Percentiles rank a stretch among this genome's conserved stretches.
These are phyloP conservation scores for Criorhina ranunculi DNA, from an alignment of 2,888 invertebrate species.

Conservation along the genomic window DNA sequence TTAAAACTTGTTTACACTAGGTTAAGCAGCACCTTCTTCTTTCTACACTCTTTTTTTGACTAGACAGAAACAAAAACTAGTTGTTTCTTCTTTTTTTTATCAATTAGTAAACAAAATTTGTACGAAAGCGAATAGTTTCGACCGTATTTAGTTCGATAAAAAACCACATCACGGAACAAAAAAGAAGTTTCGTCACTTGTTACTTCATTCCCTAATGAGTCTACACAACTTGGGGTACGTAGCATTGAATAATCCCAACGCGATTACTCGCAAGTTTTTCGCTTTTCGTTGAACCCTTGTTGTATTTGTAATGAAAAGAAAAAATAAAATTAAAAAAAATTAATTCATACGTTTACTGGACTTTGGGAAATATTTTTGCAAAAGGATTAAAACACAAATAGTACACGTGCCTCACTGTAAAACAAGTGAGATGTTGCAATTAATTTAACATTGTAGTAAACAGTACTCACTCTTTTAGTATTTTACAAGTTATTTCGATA, in stretches of 20 bases:
- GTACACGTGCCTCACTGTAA: slow-evolving; percentile 57
- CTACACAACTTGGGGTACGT: slow-evolving; percentile 2
- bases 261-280: slow-evolving; percentile 1
- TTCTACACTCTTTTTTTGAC: not conserved
- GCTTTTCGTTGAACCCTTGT: not conserved
- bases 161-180: slow-evolving; percentile 24
- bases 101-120: slow-evolving; percentile 16
- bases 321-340: too few relatives aligned
- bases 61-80: not conserved
- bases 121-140: not conserved
- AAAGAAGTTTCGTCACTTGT: slow-evolving; percentile 56
- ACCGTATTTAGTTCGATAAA: not conserved
- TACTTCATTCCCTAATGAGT: slow-evolving; percentile 37
- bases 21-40: not conserved
- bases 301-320: not conserved
- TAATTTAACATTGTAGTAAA: slow-evolving; percentile 33
- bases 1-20: slow-evolving; percentile 47
- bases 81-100: not conserved
- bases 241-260: slow-evolving; percentile 33
- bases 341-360: not conserved
- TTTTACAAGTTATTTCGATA: slow-evolving; percentile 10
- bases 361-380: slow-evolving; percentile 18
- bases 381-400: slow-evolving; percentile 40
- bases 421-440: slow-evolving; percentile 6
- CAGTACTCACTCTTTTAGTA: slow-evolving; percentile 41